A percentile compares a stretch with the other conserved stretches of the same genome.
phyloP scores from a whole-genome alignment of 1,140 invertebrate genomes.

The Asbolus verrucosus region DNA sequence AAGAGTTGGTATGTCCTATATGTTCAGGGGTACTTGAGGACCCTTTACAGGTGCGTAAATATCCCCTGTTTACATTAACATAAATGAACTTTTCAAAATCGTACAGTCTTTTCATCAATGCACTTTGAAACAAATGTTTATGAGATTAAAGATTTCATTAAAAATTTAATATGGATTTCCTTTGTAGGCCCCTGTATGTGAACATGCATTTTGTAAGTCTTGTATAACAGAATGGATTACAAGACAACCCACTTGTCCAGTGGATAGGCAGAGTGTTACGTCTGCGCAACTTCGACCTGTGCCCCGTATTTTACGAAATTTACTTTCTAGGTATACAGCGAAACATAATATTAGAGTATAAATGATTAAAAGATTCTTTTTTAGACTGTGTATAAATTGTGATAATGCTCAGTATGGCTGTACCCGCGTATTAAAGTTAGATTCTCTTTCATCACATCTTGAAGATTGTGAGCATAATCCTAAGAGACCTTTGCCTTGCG shows the following conservation, averaged over 20 bases:
- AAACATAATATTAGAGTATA: no score
- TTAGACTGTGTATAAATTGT: slow-evolving; percentile 87
- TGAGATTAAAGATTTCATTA: no score
- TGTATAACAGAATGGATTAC: slow-evolving; percentile 97
- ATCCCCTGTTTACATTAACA: neutral
- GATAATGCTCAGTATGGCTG: slow-evolving; percentile 93
- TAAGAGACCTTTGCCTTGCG: slow-evolving; percentile 91
- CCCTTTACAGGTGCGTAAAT: slow-evolving; percentile 81
- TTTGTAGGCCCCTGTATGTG: slow-evolving; percentile 89
- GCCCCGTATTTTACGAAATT: slow-evolving; percentile 91
- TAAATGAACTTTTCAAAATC: no score
- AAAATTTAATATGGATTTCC: no score
- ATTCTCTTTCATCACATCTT: slow-evolving; percentile 83
- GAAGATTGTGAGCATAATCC: slow-evolving; percentile 95
- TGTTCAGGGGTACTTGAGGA: slow-evolving; percentile 92
- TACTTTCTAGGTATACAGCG: slow-evolving; percentile 85
- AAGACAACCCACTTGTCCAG: slow-evolving; percentile 91
- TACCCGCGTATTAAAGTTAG: slow-evolving; percentile 85
- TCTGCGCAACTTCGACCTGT: slow-evolving; percentile 88
- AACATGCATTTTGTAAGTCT: slow-evolving; percentile 93
- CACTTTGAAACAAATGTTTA: no score
- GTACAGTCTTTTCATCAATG: neutral
- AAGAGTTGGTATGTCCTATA: slow-evolving; percentile 92
- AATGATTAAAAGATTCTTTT: slow-evolving; percentile 46
- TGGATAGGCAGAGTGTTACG: slow-evolving; percentile 90